Percentiles rank a stretch among this genome's conserved stretches.
These are phyloP conservation scores for Conus canariensis DNA, from an alignment of 2,888 invertebrate genomes.

Conservation along the genomic window DNA sequence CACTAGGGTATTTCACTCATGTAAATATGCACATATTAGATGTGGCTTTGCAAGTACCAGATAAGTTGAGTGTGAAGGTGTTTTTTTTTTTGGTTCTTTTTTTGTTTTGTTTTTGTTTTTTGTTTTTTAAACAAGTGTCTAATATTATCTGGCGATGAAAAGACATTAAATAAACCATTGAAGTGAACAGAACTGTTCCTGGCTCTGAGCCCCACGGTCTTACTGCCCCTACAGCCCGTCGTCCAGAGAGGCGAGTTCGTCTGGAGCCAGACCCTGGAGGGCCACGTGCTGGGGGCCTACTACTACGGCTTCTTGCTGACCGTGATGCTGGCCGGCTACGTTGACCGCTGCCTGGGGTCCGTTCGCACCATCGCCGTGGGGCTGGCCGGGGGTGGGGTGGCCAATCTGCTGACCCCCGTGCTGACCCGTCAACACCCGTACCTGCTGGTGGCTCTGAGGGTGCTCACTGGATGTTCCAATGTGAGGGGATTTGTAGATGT, in stretches of 20 bases:
- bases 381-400: slow-evolving; percentile 42
- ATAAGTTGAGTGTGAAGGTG: no score
- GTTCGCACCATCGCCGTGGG: slow-evolving; percentile 52
- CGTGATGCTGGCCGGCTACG: slow-evolving; percentile 52
- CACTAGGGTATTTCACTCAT: no score
- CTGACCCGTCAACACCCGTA: slow-evolving; percentile 41
- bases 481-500: slow-evolving; percentile 21
- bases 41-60: not conserved
- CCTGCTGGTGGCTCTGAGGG: slow-evolving; percentile 42
- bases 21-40: no score
- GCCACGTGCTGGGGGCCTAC: slow-evolving; percentile 53
- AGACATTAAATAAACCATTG: no score
- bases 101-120: no score
- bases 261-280: slow-evolving; percentile 44
- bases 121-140: no score
- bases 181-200: no score
- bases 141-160: no score
- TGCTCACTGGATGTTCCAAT: slow-evolving; percentile 42
- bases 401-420: slow-evolving; percentile 51
- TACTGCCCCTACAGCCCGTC: no score
- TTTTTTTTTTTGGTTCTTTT: no score
- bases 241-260: slow-evolving; percentile 27
- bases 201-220: no score
- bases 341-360: slow-evolving; percentile 55
- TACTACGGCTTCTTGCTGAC: slow-evolving; percentile 59